These are phyloP conservation scores for Enteromius fasciolatus DNA, from an alignment of 2,797 vertebrate genomes.

Conservation along the genomic window DNA sequence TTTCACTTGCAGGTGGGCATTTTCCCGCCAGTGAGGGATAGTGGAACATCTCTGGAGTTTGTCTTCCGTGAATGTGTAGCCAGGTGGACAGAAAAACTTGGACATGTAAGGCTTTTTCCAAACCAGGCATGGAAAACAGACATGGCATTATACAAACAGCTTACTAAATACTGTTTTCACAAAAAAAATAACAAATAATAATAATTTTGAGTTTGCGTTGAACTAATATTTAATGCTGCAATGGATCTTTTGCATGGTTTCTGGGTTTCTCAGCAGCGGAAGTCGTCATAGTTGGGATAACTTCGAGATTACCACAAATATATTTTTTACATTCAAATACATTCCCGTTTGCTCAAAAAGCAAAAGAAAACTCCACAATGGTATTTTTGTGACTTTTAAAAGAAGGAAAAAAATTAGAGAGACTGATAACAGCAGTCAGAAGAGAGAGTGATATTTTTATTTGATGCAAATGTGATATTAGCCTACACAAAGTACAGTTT, in stretches of 20 bases:
- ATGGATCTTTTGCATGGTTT: neutral
- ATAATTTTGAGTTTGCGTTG: neutral
- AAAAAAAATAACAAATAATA: neutral
- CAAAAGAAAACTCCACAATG: neutral
- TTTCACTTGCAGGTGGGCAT: conserved; percentile 32
- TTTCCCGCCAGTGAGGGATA: conserved; percentile 27
- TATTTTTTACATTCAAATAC: neutral
- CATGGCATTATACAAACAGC: neutral
- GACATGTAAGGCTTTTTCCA: conserved; percentile 28
- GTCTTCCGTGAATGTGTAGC: neutral
- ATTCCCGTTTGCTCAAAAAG: neutral
- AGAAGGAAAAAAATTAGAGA: too few relatives aligned
- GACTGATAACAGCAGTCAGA: too few relatives aligned
- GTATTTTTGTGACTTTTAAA: too few relatives aligned
- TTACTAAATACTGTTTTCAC: neutral
- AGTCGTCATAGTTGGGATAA: too few relatives aligned
- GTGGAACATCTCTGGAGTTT: conserved; percentile 38
- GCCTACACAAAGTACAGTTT: neutral
- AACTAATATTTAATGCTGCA: neutral
- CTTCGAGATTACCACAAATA: neutral
- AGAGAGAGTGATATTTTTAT: too few relatives aligned
- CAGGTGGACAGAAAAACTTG: conserved; percentile 17
- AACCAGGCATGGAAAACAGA: neutral
- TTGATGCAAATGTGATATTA: too few relatives aligned
- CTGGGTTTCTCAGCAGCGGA: too few relatives aligned